phyloP scores from a whole-genome alignment of 2,113 vertebrate species.

The Urocitellus parryii region DNA sequence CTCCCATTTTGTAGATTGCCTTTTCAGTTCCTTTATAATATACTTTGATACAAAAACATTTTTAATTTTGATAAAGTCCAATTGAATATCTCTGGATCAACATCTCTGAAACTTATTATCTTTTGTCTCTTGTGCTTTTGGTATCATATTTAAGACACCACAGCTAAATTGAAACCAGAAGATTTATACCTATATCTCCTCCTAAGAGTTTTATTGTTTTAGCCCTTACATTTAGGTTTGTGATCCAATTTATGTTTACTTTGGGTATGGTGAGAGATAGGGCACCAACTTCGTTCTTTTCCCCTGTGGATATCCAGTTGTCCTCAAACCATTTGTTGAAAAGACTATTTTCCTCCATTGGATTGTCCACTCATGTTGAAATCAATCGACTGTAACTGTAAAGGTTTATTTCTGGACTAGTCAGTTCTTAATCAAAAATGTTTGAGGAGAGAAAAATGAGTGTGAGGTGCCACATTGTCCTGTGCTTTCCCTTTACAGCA shows the following conservation, averaged over 20 bases:
- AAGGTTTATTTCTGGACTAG: not conserved
- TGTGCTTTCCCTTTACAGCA: not conserved
- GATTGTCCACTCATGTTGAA: not conserved
- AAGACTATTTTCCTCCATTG: not conserved
- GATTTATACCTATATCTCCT: not conserved
- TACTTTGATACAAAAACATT: not conserved
- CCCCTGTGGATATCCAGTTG: not conserved
- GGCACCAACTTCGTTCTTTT: not conserved
- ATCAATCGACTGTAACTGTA: not conserved
- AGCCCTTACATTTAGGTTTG: not conserved
- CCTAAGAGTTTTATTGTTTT: slow-evolving; percentile 40
- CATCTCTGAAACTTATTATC: not conserved
- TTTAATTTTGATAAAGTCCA: slow-evolving; percentile 16
- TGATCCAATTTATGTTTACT: slow-evolving; percentile 29
- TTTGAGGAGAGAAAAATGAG: not conserved
- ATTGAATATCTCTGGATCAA: not conserved
- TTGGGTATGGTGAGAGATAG: not conserved
- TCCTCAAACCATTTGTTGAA: not conserved
- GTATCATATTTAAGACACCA: not conserved
- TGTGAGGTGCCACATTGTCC: not conserved
- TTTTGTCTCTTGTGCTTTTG: slow-evolving; percentile 27
- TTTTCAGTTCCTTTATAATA: slow-evolving; percentile 14
- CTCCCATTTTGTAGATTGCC: not conserved
- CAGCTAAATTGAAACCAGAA: slow-evolving; percentile 11
- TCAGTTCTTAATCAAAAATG: not conserved